Evolutionary conservation across 2,113 vertebrate species (phyloP), one percentile per base, ranked within the genome.

Genomic region (Zapornia atra): DNA sequence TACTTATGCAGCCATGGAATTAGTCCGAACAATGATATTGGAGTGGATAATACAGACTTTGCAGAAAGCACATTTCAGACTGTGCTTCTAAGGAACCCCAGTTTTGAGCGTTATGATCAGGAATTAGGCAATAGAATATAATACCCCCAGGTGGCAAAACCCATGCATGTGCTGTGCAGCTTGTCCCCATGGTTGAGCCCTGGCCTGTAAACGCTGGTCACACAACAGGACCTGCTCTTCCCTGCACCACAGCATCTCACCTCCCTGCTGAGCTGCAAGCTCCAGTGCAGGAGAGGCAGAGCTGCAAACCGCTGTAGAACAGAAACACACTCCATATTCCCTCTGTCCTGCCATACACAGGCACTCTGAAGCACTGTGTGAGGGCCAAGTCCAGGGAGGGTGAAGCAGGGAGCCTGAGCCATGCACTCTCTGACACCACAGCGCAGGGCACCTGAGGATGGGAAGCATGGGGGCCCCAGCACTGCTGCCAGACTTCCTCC

Each of bases 341-440:
- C 40, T 44, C 51, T 8, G 10, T 12, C 12, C 7, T 18, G 40
- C 64, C 20, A 1, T 2, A 13, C 16, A 24, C 7, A 19, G 26
- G 12, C 36, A 66, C 7, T 4, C 3, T 8, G 34, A 61, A 25
- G 34, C 29, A 4, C 5, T 4, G 15, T 14, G 11, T 8, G 12
- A 25, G 59, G 50, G 36, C 26, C 69, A 59, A 4, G 18, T 28
- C 3, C 18, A 4, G 26, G 56, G 20, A 53, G 1, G 20, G 12
- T 0, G 0, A 53, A 73, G 50, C 6, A 17, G 54, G 22, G 59
- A 88, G 34, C 34, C 16, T 14, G 53, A 51, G 61, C 51, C 36
- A 5, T 4, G 26, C 29, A 2, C 17, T 44, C 40, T 40, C 26
- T 61, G 10, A 14, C 54, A 7, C 24, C 1, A 0, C 0, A 1